Percentiles rank a stretch among this genome's conserved stretches.
phyloP scores from a whole-genome alignment of 2,797 vertebrate genomes.

The Rhinophrynus dorsalis region DNA sequence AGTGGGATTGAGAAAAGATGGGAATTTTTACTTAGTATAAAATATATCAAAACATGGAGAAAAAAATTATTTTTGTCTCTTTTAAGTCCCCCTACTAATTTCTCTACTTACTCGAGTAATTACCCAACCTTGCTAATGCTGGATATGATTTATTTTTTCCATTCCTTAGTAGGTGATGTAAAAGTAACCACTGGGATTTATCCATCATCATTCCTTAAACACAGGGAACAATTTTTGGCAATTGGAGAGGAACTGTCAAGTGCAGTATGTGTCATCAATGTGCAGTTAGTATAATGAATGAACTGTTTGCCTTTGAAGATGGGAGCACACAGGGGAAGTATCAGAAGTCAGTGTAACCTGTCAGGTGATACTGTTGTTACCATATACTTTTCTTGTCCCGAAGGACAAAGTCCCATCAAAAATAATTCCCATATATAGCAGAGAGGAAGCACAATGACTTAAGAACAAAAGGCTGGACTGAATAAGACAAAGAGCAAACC shows the following conservation, averaged over 20 bases:
- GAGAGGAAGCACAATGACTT: neutral
- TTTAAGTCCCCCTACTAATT: too few species aligned
- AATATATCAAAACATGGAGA: too few species aligned
- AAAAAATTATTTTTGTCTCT: too few species aligned
- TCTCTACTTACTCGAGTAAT: slow-evolving; percentile 19
- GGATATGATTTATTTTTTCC: slow-evolving; percentile 20
- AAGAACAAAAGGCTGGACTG: neutral
- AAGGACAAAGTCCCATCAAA: neutral
- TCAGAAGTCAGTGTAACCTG: neutral
- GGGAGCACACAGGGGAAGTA: neutral
- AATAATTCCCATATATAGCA: neutral
- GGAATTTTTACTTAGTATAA: too few species aligned
- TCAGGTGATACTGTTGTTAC: slow-evolving; percentile 11
- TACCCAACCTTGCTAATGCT: neutral
- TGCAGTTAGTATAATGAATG: slow-evolving; percentile 31
- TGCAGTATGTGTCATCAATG: slow-evolving; percentile 19
- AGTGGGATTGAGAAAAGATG: too few species aligned
- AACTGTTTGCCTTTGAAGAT: slow-evolving; percentile 20
- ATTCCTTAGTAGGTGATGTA: neutral
- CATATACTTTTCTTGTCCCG: neutral
- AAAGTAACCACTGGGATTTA: slow-evolving; percentile 9
- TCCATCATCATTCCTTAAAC: slow-evolving; percentile 31
- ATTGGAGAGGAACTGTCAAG: slow-evolving; percentile 18
- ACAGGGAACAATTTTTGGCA: slow-evolving; percentile 20
- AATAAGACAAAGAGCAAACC: too few species aligned